A percentile compares a stretch with the other conserved stretches of the same genome.
Conservation (phyloP, 1,140 invertebrate genomes). For the Eubasilissa regina region DNA sequence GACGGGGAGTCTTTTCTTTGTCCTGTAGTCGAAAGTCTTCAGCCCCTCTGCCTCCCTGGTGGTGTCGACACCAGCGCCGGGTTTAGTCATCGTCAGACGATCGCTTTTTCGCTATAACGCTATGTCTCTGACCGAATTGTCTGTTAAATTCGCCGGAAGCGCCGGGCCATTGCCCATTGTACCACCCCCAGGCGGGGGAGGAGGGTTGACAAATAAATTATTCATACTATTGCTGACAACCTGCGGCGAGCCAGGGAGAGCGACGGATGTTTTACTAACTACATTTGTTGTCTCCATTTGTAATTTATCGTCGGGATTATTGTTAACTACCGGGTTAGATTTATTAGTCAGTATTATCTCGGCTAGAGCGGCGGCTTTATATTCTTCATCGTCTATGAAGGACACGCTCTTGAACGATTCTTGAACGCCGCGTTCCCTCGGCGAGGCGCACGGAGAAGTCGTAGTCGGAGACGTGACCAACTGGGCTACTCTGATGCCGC, state of each 20-base stretch:
- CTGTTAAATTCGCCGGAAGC: constrained; percentile 45
- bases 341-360: background rate
- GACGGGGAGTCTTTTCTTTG: constrained; percentile 52
- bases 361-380: background rate
- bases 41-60: background rate
- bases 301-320: constrained; percentile 29
- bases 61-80: background rate
- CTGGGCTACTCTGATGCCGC: constrained; percentile 42
- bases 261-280: constrained; percentile 6
- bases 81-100: background rate
- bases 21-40: constrained; percentile 20
- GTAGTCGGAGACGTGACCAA: constrained; percentile 21
- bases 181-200: background rate
- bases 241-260: constrained; percentile 16
- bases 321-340: constrained; percentile 19
- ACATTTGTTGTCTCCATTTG: constrained; percentile 34
- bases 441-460: constrained; percentile 42
- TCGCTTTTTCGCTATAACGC: constrained; percentile 58
- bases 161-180: constrained; percentile 52
- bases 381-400: constrained; percentile 52
- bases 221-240: constrained; percentile 30
- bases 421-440: background rate
- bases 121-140: constrained; percentile 50
- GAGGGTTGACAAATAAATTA: constrained; percentile 33
- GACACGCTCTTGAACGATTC: constrained; percentile 46